phyloP scores from a whole-genome alignment of 2,888 invertebrate genomes.

The Busseola fusca region DNA sequence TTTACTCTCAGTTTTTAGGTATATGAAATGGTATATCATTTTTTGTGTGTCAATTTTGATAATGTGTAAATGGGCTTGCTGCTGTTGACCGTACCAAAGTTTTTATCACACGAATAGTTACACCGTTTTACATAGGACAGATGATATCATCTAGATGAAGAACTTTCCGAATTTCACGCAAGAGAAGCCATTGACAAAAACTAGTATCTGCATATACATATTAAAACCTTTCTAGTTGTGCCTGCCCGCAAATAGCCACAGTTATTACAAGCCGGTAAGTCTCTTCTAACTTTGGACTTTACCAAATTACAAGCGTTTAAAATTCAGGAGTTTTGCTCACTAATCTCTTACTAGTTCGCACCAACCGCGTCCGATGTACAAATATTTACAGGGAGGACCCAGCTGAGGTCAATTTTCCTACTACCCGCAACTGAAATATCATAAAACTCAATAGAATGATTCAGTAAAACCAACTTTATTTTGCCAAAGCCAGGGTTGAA shows the following conservation, averaged over 20 bases:
- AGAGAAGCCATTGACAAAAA: not conserved
- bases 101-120: not conserved
- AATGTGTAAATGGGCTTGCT: not conserved
- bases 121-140: not conserved
- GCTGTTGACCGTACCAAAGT: not conserved
- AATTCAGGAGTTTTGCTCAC: conserved; percentile 73
- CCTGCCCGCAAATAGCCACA: conserved; percentile 38
- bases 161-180: not conserved
- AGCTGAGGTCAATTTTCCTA: conserved; percentile 86
- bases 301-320: conserved; percentile 65
- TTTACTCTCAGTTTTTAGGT: not conserved
- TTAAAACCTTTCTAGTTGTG: conserved; percentile 17
- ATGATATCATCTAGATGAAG: not conserved
- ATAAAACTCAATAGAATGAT: conserved; percentile 48
- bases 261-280: conserved; percentile 61
- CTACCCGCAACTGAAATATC: conserved; percentile 63
- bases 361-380: conserved; percentile 80
- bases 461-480: conserved; percentile 56
- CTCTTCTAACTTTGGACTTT: conserved; percentile 58
- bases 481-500: conserved; percentile 41
- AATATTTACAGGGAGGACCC: conserved; percentile 86
- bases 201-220: not conserved
- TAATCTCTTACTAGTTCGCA: conserved; percentile 83
- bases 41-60: not conserved
- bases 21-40: not conserved